These are phyloP conservation scores for Xiphophorus couchianus DNA, from an alignment of 2,113 vertebrate species.

Conservation along the genomic window DNA sequence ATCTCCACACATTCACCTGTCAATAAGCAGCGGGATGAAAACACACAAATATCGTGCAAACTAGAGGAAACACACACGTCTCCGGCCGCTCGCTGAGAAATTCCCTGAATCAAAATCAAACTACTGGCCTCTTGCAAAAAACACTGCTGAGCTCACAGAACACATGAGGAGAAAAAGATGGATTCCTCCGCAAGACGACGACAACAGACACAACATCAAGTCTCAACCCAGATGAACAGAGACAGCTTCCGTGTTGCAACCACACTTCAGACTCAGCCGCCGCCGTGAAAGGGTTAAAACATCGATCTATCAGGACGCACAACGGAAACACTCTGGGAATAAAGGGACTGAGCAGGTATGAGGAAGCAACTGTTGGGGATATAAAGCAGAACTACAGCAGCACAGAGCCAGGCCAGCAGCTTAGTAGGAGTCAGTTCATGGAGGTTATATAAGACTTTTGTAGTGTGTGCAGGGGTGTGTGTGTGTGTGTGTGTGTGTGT, in stretches of 20 bases:
- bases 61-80: constrained; percentile 23
- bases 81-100: background rate
- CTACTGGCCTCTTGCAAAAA: background rate
- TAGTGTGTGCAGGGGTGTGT: background rate
- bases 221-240: constrained; percentile 10
- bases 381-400: constrained; percentile 46
- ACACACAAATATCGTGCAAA: constrained; percentile 23
- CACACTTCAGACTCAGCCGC: constrained; percentile 2
- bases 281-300: constrained; percentile 24
- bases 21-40: constrained; percentile 18
- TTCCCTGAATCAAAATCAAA: background rate
- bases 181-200: constrained; percentile 27
- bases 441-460: constrained; percentile 4
- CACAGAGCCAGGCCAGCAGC: constrained; percentile 37
- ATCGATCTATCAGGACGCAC: constrained; percentile 12
- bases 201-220: constrained; percentile 15
- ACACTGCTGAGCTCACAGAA: background rate
- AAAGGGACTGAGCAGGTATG: constrained; percentile 81
- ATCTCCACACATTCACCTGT: constrained; percentile 59
- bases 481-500: background rate
- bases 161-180: constrained; percentile 1
- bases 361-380: constrained; percentile 49
- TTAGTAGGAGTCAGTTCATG: constrained; percentile 36
- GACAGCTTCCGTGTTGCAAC: constrained; percentile 2
- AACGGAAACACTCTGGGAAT: constrained; percentile 28